A percentile compares a stretch with the other conserved stretches of the same genome.
phyloP scores from a whole-genome alignment of 2,888 invertebrate species.

The Ectobius pallidus region DNA sequence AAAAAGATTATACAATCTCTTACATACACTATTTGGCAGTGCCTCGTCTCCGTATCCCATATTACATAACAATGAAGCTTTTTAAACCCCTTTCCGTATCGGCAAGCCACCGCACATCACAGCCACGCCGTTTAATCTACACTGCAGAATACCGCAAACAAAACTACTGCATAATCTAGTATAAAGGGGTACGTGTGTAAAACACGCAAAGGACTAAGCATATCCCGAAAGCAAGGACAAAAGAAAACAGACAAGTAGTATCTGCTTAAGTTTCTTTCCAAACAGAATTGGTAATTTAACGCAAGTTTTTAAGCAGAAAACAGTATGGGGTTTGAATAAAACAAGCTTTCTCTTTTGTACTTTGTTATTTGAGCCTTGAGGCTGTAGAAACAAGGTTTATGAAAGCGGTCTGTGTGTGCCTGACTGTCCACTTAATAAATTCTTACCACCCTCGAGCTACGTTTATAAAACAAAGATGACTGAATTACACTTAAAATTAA shows the following conservation, averaged over 20 bases:
- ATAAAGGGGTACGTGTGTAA: background rate
- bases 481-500: too few species aligned
- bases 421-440: background rate
- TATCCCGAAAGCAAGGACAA: background rate
- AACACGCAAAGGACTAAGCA: background rate
- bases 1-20: too few species aligned
- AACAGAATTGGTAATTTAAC: conserved; percentile 7
- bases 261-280: background rate
- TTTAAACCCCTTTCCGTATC: background rate
- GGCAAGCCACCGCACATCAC: conserved; percentile 13
- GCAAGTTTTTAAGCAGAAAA: background rate
- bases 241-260: background rate
- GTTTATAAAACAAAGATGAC: too few species aligned
- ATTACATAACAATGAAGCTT: background rate
- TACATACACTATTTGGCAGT: too few species aligned
- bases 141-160: conserved; percentile 17
- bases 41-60: too few species aligned
- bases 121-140: conserved; percentile 18
- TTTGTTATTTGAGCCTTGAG: background rate
- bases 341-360: background rate
- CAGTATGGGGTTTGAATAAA: background rate
- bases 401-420: background rate
- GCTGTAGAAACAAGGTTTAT: background rate
- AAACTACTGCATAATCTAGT: conserved; percentile 7
- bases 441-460: background rate